phyloP scores from a whole-genome alignment of 2,113 vertebrate species.

The Dasyurus viverrinus region DNA sequence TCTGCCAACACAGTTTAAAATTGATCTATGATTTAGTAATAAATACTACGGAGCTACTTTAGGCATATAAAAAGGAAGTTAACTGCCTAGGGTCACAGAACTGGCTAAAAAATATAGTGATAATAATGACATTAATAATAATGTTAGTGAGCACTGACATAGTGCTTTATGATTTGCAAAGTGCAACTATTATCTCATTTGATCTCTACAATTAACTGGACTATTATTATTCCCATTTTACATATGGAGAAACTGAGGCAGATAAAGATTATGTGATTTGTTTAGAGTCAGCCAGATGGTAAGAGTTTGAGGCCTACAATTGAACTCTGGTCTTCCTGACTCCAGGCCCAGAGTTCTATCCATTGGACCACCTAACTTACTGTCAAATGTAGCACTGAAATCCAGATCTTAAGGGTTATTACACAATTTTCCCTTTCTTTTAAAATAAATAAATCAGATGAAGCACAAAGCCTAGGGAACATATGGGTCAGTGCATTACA shows the following conservation, averaged over 20 bases:
- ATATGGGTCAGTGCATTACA: not conserved
- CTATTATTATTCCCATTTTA: not conserved
- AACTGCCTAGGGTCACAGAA: not conserved
- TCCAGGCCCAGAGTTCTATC: not conserved
- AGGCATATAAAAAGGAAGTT: not conserved
- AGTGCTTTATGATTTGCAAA: not conserved
- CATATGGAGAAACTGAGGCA: not conserved
- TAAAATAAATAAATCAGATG: constrained; percentile 53
- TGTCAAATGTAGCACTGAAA: too few species aligned
- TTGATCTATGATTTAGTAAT: too few species aligned
- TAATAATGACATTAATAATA: not conserved
- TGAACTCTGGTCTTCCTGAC: not conserved
- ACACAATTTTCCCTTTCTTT: not conserved
- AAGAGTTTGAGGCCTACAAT: not conserved
- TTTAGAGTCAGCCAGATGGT: not conserved
- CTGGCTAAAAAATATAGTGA: not conserved
- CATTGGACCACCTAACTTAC: not conserved
- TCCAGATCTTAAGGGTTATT: not conserved
- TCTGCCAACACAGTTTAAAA: too few species aligned
- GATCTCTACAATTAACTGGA: not conserved
- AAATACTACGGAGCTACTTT: too few species aligned
- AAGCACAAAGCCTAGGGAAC: constrained; percentile 47
- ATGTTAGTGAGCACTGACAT: not conserved
- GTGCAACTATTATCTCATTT: not conserved
- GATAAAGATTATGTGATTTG: too few species aligned